phyloP scores from a whole-genome alignment of 1,140 invertebrate genomes.

The roundworm (Caenorhabditis elegans) region WBcel235 BX284606.5:10701501-10702000 shows the following conservation, averaged over 20 bases:
- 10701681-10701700: slow-evolving; percentile 34
- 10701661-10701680: slow-evolving; percentile 31
- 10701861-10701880: neutral
- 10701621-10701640: slow-evolving; percentile 15
- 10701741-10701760: slow-evolving; percentile 14
- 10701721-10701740: neutral
- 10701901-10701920: too few species aligned
- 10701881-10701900: too few species aligned
- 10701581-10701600: slow-evolving; percentile 62
- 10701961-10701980: too few species aligned
- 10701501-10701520: neutral
- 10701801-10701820: slow-evolving; percentile 59
- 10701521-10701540: slow-evolving; percentile 42
- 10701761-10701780: slow-evolving; percentile 40
- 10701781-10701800: slow-evolving; percentile 62
- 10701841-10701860: slow-evolving; percentile 46
- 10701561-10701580: slow-evolving; percentile 35
- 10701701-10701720: slow-evolving; percentile 17
- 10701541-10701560: slow-evolving; percentile 53
- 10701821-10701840: slow-evolving; percentile 73
- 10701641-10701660: neutral
- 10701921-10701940: too few species aligned
- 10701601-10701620: slow-evolving; percentile 53
- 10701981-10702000: too few species aligned
- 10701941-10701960: too few species aligned